phyloP scores from a whole-genome alignment of 1,140 invertebrate genomes.

The Drosophila sechellia region DNA sequence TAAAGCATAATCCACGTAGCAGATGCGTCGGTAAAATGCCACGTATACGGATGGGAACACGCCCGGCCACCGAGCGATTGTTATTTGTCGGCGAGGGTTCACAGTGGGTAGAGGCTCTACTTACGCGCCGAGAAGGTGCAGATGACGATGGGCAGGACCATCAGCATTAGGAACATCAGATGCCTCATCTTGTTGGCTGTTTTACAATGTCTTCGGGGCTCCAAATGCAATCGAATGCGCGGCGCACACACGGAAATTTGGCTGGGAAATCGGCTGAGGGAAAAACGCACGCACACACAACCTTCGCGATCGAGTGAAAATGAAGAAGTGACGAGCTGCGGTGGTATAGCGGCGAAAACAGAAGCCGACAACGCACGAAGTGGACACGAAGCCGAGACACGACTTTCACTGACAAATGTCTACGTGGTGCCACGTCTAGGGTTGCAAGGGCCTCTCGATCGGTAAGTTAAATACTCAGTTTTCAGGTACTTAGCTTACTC shows the following conservation, averaged over 20 bases:
- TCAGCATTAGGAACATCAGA: slow-evolving; percentile 86
- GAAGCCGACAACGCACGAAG: slow-evolving; percentile 63
- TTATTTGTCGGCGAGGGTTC: background rate
- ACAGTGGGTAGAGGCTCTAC: slow-evolving; percentile 35
- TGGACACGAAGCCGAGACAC: slow-evolving; percentile 48
- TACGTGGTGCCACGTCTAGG: slow-evolving; percentile 79
- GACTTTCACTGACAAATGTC: slow-evolving; percentile 77
- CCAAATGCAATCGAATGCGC: slow-evolving; percentile 19
- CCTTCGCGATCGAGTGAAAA: slow-evolving; percentile 55
- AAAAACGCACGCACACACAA: slow-evolving; percentile 36
- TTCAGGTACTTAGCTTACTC: background rate
- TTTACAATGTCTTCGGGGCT: background rate
- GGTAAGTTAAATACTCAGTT: background rate
- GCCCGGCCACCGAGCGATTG: slow-evolving; percentile 2
- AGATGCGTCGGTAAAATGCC: slow-evolving; percentile 17
- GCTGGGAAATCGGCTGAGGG: slow-evolving; percentile 10
- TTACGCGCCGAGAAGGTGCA: slow-evolving; percentile 87
- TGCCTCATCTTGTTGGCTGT: slow-evolving; percentile 85
- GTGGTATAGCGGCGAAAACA: slow-evolving; percentile 39
- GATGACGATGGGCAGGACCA: slow-evolving; percentile 86
- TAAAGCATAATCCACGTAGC: slow-evolving; percentile 19
- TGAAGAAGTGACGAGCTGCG: slow-evolving; percentile 49
- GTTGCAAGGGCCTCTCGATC: slow-evolving; percentile 23
- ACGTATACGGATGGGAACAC: slow-evolving; percentile 21
- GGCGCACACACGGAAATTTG: slow-evolving; percentile 28